Conservation (phyloP, 2,113 vertebrate species). For the Lonchura striata region DNA sequence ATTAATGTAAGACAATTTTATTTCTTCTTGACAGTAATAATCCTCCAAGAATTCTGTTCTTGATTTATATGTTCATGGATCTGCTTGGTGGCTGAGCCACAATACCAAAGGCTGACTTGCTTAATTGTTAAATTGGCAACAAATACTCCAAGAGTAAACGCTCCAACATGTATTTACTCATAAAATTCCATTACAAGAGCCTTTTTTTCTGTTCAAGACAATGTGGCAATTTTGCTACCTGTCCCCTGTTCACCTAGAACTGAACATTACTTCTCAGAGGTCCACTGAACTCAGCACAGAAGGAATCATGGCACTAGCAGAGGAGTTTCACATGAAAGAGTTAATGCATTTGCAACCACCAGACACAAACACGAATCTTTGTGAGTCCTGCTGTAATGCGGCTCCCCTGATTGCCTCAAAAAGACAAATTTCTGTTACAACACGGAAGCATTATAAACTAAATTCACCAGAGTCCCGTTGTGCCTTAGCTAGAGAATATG, state of each 20-base stretch:
- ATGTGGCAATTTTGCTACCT: not conserved
- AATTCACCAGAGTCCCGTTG: slow-evolving; percentile 59
- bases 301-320: not conserved
- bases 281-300: not conserved
- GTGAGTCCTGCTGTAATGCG: slow-evolving; percentile 57
- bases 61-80: not conserved
- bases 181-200: not conserved
- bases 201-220: not conserved
- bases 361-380: slow-evolving; percentile 26
- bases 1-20: not conserved
- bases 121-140: not conserved
- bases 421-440: slow-evolving; percentile 58
- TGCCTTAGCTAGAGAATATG: slow-evolving; percentile 57
- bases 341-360: slow-evolving; percentile 4
- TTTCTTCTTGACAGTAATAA: not conserved
- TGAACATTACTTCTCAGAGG: not conserved
- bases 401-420: slow-evolving; percentile 61
- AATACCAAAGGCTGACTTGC: not conserved
- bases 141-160: not conserved
- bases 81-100: not conserved
- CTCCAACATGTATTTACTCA: not conserved
- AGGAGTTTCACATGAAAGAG: slow-evolving; percentile 6
- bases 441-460: slow-evolving; percentile 54
- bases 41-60: not conserved
- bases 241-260: not conserved